phyloP scores from a whole-genome alignment of 2,888 invertebrate species.

The Norana najaformis region DNA sequence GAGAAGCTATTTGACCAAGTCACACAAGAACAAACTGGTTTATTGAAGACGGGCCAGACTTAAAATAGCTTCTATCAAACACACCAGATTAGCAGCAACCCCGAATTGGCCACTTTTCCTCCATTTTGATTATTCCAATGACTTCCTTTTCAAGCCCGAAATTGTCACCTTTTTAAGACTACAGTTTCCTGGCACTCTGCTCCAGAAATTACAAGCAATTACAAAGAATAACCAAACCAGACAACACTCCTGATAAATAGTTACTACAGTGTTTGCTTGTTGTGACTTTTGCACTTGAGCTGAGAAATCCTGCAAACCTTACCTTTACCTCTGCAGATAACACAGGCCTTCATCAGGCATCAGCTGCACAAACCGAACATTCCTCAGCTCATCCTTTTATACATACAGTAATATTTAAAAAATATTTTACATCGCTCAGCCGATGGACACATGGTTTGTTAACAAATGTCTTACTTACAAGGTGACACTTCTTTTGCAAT shows the following conservation, averaged over 20 bases:
- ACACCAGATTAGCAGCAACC: not conserved
- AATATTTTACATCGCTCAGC: too few relatives aligned
- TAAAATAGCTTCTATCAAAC: not conserved
- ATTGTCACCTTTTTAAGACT: conserved; percentile 3
- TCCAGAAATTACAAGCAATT: not conserved
- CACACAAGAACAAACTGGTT: not conserved
- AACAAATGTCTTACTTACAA: too few relatives aligned
- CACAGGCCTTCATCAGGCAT: too few relatives aligned
- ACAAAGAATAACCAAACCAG: not conserved
- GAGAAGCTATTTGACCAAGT: not conserved
- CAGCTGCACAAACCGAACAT: not conserved
- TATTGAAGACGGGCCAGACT: conserved; percentile 13
- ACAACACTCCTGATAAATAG: not conserved
- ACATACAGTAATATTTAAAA: too few relatives aligned
- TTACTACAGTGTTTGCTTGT: not conserved
- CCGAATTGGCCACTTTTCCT: conserved; percentile 3
- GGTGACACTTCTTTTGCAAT: too few relatives aligned
- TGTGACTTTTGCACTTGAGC: not conserved
- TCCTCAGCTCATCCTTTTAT: not conserved
- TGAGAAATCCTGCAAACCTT: not conserved
- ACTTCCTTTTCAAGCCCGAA: not conserved
- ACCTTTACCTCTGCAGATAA: not conserved
- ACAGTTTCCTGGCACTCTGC: not conserved
- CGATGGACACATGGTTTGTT: too few relatives aligned
- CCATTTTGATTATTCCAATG: not conserved